phyloP scores from a whole-genome alignment of 1,140 invertebrate species.

The Dendrolimus kikuchii region DNA sequence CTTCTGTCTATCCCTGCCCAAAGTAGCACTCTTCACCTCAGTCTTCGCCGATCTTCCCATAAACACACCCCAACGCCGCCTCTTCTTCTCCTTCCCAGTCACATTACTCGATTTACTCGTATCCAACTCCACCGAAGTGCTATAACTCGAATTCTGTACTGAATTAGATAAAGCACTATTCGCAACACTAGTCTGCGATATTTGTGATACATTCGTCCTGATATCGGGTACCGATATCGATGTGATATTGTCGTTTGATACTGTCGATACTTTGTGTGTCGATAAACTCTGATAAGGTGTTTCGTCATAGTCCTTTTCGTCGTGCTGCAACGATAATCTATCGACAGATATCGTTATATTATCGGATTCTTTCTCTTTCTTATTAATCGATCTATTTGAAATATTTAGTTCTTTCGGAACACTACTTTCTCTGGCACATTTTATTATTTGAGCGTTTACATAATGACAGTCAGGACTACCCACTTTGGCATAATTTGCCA shows the following conservation, averaged over 20 bases:
- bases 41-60: conserved; percentile 73
- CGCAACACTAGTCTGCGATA: conserved; percentile 27
- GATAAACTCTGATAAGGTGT: conserved; percentile 62
- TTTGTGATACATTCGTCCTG: conserved; percentile 17
- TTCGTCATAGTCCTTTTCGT: conserved; percentile 49
- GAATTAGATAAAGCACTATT: conserved; percentile 47
- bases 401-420: conserved; percentile 40
- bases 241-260: conserved; percentile 59
- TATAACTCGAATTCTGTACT: conserved; percentile 45
- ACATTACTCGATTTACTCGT: conserved; percentile 20
- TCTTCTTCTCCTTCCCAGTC: conserved; percentile 73
- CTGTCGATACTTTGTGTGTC: conserved; percentile 44
- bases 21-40: conserved; percentile 76
- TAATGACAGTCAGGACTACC: conserved; percentile 55
- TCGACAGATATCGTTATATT: conserved; percentile 32
- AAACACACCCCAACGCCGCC: conserved; percentile 76
- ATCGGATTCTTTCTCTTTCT: conserved; percentile 25
- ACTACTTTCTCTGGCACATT: conserved; percentile 50
- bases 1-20: conserved; percentile 70
- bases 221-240: conserved; percentile 52
- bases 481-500: conserved; percentile 24
- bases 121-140: conserved; percentile 28
- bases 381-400: conserved; percentile 33
- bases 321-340: conserved; percentile 34
- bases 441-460: conserved; percentile 64